Conservation (phyloP, 2,113 vertebrate genomes). For the Pachyramphus minor region DNA sequence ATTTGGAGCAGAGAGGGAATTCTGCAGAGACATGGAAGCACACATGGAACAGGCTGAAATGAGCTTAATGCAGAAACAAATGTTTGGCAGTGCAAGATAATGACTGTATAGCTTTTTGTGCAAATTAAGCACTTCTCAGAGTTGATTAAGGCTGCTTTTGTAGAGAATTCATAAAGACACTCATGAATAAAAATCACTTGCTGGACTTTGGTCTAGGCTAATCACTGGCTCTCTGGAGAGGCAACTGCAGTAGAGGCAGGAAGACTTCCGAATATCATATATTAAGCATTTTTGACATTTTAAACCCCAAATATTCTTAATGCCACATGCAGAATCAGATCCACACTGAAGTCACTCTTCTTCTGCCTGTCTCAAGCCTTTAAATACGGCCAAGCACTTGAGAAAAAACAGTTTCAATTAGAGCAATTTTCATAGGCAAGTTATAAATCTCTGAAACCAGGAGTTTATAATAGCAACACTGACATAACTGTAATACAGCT, state of each 20-base stretch:
- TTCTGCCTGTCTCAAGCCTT: background rate
- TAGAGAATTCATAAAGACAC: background rate
- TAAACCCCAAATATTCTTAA: background rate
- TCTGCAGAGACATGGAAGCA: background rate
- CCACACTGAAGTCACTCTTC: background rate
- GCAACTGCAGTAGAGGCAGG: background rate
- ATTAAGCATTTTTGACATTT: background rate
- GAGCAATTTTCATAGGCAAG: background rate
- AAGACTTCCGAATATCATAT: background rate
- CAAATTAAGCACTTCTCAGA: conserved; percentile 8
- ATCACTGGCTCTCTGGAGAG: background rate
- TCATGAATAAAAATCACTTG: conserved; percentile 11
- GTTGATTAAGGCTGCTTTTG: background rate
- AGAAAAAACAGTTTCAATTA: conserved; percentile 1
- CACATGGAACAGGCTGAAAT: background rate
- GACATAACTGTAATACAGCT: background rate
- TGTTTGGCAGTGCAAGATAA: background rate
- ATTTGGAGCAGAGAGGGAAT: background rate
- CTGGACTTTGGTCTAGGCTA: background rate
- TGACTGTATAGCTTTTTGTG: background rate
- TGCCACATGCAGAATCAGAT: background rate
- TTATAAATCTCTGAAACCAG: conserved; percentile 16
- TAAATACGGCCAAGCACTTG: background rate
- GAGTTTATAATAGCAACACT: conserved; percentile 2
- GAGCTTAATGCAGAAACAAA: conserved; percentile 10